Evolutionary conservation across 2,888 invertebrate genomes (phyloP).

Genomic region (Leptopilina myrica): DNA sequence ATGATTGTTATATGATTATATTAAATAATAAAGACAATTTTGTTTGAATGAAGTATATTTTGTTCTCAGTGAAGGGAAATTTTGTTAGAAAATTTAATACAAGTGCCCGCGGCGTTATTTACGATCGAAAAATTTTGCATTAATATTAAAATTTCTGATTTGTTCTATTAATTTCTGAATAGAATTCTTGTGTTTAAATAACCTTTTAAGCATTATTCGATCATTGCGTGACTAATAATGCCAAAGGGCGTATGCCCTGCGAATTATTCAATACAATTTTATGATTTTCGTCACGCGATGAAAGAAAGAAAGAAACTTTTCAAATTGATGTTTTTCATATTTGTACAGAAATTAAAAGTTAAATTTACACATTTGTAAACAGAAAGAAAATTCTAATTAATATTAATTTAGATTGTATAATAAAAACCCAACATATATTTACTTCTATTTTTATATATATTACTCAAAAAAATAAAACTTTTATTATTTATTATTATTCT

Average conservation of each 20-base stretch:
- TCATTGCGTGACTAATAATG: constrained; percentile 29
- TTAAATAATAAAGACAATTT: no score
- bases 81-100: no score
- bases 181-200: constrained; percentile 1
- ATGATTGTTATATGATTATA: no score
- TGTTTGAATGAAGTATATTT: no score
- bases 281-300: constrained; percentile 26
- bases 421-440: no score
- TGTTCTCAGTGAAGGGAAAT: no score
- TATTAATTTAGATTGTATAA: no score
- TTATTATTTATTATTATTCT: no score
- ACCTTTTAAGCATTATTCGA: constrained; percentile 25
- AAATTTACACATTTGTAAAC: not conserved
- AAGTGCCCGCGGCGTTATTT: no score
- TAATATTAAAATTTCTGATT: not conserved
- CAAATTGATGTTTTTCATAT: not conserved
- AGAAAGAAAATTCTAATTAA: not conserved
- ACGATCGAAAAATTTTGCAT: no score
- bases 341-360: not conserved
- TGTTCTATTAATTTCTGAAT: not conserved
- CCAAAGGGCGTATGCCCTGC: constrained; percentile 25
- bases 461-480: no score
- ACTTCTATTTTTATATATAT: no score
- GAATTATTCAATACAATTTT: constrained; percentile 19
- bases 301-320: not conserved